These are phyloP conservation scores for Neogobius melanostomus DNA, from an alignment of 2,113 vertebrate species.

Conservation along the genomic window DNA sequence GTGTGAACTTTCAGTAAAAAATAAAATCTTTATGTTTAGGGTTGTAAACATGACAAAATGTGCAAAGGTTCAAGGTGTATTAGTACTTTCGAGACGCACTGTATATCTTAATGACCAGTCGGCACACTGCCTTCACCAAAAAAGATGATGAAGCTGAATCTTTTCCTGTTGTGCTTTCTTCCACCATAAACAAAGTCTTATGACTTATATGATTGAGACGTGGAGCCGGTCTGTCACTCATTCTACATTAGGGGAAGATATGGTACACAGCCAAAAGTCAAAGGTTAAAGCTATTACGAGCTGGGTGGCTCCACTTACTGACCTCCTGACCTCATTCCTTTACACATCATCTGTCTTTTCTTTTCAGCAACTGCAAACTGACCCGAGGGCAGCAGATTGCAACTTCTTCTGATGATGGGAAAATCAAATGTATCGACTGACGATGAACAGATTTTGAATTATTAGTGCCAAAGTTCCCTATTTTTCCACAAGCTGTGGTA, in stretches of 20 bases:
- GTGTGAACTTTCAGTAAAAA: no score
- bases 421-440: constrained; percentile 5
- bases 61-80: no score
- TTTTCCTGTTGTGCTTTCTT: neutral
- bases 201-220: constrained; percentile 58
- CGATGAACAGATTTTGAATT: neutral
- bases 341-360: constrained; percentile 44
- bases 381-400: constrained; percentile 30
- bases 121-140: neutral
- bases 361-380: constrained; percentile 25
- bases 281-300: constrained; percentile 79
- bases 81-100: neutral
- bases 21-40: no score
- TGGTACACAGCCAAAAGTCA: constrained; percentile 52
- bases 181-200: constrained; percentile 20
- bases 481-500: constrained; percentile 14
- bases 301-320: constrained; percentile 65
- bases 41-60: no score
- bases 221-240: constrained; percentile 60
- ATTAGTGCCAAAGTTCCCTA: neutral
- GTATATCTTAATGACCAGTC: neutral
- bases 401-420: neutral
- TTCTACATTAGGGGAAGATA: constrained; percentile 54
- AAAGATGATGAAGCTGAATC: neutral
- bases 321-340: constrained; percentile 58